Conservation (phyloP, 2,888 invertebrate genomes). For the Bruchidius siliquastri region DNA sequence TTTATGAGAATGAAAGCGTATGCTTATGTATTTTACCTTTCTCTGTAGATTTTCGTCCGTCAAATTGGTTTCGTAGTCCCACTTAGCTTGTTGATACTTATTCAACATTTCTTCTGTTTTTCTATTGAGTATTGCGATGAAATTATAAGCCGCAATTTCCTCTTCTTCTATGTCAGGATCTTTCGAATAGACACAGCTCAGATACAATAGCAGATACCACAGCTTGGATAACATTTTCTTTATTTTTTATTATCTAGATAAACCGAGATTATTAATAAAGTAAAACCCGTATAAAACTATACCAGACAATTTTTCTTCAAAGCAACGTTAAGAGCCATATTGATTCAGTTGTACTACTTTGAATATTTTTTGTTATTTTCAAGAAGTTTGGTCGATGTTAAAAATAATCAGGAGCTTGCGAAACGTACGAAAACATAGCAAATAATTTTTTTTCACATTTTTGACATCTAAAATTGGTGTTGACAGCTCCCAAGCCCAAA, state of each 20-base stretch:
- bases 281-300: neutral
- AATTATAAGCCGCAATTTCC: conserved; percentile 57
- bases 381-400: too few relatives aligned
- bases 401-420: too few relatives aligned
- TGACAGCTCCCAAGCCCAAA: too few relatives aligned
- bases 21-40: conserved; percentile 41
- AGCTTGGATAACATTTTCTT: conserved; percentile 1
- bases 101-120: conserved; percentile 58
- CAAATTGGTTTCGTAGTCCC: conserved; percentile 74
- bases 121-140: conserved; percentile 59
- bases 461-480: too few relatives aligned
- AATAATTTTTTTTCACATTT: too few relatives aligned
- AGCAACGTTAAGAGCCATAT: too few relatives aligned
- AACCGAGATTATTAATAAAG: neutral
- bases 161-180: conserved; percentile 49
- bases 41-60: conserved; percentile 64
- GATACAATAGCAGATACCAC: conserved; percentile 10
- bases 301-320: neutral
- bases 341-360: too few relatives aligned
- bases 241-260: neutral
- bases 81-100: conserved; percentile 58
- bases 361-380: too few relatives aligned
- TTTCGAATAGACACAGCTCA: conserved; percentile 13
- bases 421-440: too few relatives aligned
- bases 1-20: too few relatives aligned